phyloP scores from a whole-genome alignment of 2,113 vertebrate genomes.

The Guaruba guarouba region DNA sequence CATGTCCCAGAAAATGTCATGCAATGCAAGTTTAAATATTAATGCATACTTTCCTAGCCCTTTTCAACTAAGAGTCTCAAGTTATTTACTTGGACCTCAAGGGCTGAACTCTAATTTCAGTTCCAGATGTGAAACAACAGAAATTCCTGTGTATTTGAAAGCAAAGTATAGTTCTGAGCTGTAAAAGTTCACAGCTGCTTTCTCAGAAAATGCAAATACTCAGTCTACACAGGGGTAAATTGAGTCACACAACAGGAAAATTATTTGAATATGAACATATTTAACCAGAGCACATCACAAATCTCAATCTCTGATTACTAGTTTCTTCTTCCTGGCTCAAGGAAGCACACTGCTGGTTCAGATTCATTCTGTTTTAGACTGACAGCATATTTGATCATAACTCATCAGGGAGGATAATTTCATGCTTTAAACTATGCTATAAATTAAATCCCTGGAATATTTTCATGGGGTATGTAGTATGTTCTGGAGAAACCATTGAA shows the following conservation, averaged over 20 bases:
- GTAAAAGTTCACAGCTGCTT: neutral
- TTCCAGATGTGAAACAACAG: neutral
- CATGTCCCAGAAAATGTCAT: constrained; percentile 5
- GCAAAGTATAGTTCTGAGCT: neutral
- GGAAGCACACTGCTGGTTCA: neutral
- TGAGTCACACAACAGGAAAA: neutral
- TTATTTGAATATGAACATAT: neutral
- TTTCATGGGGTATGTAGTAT: neutral
- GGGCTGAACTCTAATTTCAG: neutral
- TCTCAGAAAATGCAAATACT: neutral
- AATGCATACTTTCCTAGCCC: neutral
- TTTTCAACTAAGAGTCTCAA: neutral
- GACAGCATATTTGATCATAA: neutral
- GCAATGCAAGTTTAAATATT: constrained; percentile 46
- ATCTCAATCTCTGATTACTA: neutral
- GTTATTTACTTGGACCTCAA: neutral
- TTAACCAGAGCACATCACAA: neutral
- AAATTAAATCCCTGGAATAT: neutral
- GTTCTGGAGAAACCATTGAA: neutral
- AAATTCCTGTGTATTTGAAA: neutral
- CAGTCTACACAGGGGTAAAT: neutral
- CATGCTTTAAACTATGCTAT: neutral
- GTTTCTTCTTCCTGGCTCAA: neutral
- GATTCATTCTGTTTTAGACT: neutral
- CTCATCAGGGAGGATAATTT: neutral